Evolutionary conservation across 2,113 vertebrate genomes (phyloP), one percentile per base, ranked within the genome.

Genomic region (Poicephalus meyeri): DNA sequence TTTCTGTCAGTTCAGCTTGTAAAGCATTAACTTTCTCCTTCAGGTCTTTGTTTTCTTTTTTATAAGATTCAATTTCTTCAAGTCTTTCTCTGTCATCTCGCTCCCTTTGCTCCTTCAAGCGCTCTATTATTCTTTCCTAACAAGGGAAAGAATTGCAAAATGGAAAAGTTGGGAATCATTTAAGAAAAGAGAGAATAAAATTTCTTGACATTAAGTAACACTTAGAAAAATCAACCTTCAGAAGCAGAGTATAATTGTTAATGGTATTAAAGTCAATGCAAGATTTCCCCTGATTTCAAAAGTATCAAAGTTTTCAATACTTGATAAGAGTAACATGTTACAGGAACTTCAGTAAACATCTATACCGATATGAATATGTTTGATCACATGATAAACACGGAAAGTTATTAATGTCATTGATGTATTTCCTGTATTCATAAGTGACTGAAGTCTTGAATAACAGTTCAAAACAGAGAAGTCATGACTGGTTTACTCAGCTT

Each of bases 111-210:
- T 99, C 99, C 83, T 99, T 99, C 85, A 99, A 98, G 86, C 98
- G 99, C 82, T 99, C 99, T 88, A 99, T 99, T 96, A 99, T 99
- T 98, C 99, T 98, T 96, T 99, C 99, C 99, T 99, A 95, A 93
- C 24, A 94, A 56, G 53, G 29, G 35, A 72, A 76, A 89, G 50
- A 91, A 93, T 63, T 66, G 41, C 61, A 90, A 79, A 91, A 72
- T 13, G 11, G 58, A 58, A 88, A 91, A n/a, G 10, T 12, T 66
- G 5, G 8, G 50, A 81, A 82, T 17, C 16, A 69, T 69, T 91
- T 49, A 61, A 76, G 37, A 93, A 63, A 79, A 76, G 15, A 52
- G 11, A 82, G 25, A 63, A 87, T 71, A 58, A 66, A n/a, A 42
- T 42, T 66, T 31, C 16, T 47, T 93, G 83, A 41, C 31, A 39